phyloP scores from a whole-genome alignment of 2,888 invertebrate genomes.

The Octodonta nipae region DNA sequence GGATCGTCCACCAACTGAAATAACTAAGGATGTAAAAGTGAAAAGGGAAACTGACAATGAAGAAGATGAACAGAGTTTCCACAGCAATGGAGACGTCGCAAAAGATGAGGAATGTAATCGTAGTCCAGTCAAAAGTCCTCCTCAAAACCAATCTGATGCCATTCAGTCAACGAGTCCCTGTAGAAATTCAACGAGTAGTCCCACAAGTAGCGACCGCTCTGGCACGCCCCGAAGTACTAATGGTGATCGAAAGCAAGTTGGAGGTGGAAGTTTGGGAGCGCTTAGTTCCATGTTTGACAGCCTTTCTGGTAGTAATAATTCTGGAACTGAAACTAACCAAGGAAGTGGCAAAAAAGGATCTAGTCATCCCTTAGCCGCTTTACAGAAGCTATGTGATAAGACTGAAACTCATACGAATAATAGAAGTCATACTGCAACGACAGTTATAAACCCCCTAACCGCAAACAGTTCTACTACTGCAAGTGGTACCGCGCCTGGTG shows the following conservation, averaged over 20 bases:
- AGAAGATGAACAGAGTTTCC: conserved; percentile 35
- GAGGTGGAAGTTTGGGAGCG: conserved; percentile 62
- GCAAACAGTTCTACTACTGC: conserved; percentile 25
- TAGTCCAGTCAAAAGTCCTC: conserved; percentile 31
- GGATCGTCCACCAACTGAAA: conserved; percentile 24
- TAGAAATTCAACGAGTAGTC: conserved; percentile 50
- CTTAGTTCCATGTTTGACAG: conserved; percentile 84
- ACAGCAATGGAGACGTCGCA: conserved; percentile 28
- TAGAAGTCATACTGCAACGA: conserved; percentile 29
- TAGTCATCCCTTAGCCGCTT: conserved; percentile 83
- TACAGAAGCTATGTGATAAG: conserved; percentile 92
- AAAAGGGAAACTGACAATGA: conserved; percentile 31
- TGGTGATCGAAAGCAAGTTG: conserved; percentile 44
- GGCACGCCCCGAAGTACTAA: conserved; percentile 58
- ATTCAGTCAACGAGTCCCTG: conserved; percentile 45
- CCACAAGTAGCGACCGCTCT: conserved; percentile 63
- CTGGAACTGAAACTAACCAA: conserved; percentile 28
- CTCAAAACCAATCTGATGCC: conserved; percentile 27
- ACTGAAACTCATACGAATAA: conserved; percentile 61
- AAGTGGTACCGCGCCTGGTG: conserved; percentile 56
- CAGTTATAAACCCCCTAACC: conserved; percentile 24
- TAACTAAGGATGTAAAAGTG: conserved; percentile 31
- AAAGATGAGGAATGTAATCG: conserved; percentile 30
- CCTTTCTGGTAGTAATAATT: conserved; percentile 47
- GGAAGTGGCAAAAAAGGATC: conserved; percentile 52